Evolutionary conservation across 2,113 vertebrate genomes (phyloP).

Genomic region (Phoenicopterus ruber): DNA sequence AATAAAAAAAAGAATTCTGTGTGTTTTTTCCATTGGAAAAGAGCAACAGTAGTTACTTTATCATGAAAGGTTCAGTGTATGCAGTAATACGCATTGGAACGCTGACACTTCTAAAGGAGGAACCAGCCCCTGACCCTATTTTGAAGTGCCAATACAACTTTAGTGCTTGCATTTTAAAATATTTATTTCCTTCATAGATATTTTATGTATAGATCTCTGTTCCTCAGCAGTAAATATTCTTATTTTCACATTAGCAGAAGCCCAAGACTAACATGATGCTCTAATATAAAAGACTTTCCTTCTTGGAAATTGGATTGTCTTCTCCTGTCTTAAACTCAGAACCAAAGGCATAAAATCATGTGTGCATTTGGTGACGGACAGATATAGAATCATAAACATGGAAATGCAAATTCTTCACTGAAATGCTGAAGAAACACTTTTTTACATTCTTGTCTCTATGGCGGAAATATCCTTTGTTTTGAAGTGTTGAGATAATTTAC

Average conservation of each 20-base stretch:
- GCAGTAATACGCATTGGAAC: slow-evolving; percentile 32
- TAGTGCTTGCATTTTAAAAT: slow-evolving; percentile 71
- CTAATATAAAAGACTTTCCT: slow-evolving; percentile 9
- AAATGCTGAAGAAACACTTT: background rate
- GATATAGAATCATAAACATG: background rate
- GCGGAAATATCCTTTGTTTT: background rate
- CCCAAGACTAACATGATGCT: slow-evolving; percentile 42
- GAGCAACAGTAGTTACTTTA: slow-evolving; percentile 43
- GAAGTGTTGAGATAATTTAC: background rate
- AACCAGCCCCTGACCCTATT: slow-evolving; percentile 66
- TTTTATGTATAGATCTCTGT: slow-evolving; percentile 64
- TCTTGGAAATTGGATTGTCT: background rate
- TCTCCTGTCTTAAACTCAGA: background rate
- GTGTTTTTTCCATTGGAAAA: slow-evolving; percentile 32
- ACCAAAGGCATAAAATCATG: background rate
- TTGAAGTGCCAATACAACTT: slow-evolving; percentile 62
- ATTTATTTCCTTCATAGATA: slow-evolving; percentile 77
- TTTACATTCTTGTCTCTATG: background rate
- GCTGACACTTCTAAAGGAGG: slow-evolving; percentile 42
- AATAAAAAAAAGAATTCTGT: slow-evolving; percentile 15
- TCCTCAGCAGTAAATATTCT: slow-evolving; percentile 46
- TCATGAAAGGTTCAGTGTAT: slow-evolving; percentile 29
- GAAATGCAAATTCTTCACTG: background rate
- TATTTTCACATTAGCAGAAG: slow-evolving; percentile 67
- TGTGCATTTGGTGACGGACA: background rate